Evolutionary conservation across 1,140 invertebrate genomes (phyloP), one percentile per base, ranked within the genome.

Genomic region (Dendroctonus valens): DNA sequence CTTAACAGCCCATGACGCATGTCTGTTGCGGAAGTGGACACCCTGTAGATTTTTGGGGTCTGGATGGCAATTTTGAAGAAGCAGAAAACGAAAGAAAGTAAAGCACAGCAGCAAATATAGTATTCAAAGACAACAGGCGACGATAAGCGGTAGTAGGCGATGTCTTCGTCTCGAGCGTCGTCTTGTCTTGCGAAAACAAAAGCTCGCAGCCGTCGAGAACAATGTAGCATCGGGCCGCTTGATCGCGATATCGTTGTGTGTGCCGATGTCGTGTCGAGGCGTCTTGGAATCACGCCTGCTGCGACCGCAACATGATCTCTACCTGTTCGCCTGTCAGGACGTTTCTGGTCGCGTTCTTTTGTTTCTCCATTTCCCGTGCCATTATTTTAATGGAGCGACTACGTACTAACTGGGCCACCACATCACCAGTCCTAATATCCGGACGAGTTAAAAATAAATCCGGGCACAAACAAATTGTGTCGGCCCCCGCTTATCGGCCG

Each of bases 401-500:
- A 26, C 26, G 26, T 26, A 26, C 26, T 26, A 26, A 26, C 26
- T 26, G 26, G 26, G 26, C 26, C 26, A 26, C 26, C 26, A 26
- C 26, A 26, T 26, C 26, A 26, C 26, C 26, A 26, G 26, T 26
- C 26, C 26, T 26, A 26, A 26, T 26, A 26, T 26, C 26, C 26
- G 26, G 26, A 26, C 26, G 41, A 58, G 41, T 65, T 67, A 67
- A 67, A 67, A 67, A 55, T 67, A 67, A 67, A 67, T 67, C 61
- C 42, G 50, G 62, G 51, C 61, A 64, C 60, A 62, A 69, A 69
- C 68, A 69, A 69, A 65, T 69, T 53, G 61, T 51, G 50, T 50
- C 52, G 46, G 44, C 42, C 64, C 42, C 41, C 11, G n/a, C 62
- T 57, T 69, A 69, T 69, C 68, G 68, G 26, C 26, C 63, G 58